phyloP scores from a whole-genome alignment of 2,113 vertebrate species.

The Anarhynchus alexandrinus region DNA sequence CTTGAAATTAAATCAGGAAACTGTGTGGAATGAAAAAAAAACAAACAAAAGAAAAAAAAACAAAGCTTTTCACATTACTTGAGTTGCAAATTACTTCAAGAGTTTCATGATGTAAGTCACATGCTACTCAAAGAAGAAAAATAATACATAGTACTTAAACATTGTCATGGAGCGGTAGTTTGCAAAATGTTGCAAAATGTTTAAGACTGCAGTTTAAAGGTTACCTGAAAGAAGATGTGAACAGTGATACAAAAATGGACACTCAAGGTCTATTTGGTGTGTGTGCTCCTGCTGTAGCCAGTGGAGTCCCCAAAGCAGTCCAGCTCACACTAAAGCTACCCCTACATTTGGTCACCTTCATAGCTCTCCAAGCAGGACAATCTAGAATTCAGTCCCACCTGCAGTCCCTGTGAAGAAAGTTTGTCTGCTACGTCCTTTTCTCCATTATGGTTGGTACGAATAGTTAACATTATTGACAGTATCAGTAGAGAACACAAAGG shows the following conservation, averaged over 20 bases:
- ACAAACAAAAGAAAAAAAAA: too few relatives aligned
- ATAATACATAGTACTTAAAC: neutral
- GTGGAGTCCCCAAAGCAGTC: neutral
- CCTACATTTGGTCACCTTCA: neutral
- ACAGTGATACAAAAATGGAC: neutral
- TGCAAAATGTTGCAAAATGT: neutral
- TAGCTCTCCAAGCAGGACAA: neutral
- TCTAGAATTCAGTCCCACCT: neutral
- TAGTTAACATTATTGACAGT: neutral
- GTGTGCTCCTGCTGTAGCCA: neutral
- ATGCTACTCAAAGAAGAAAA: neutral
- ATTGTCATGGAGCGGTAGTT: neutral
- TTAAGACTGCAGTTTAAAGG: neutral
- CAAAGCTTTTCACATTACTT: neutral
- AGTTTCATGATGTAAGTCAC: neutral
- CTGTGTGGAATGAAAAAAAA: neutral
- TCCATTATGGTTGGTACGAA: neutral
- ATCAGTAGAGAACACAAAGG: neutral
- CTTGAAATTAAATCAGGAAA: neutral
- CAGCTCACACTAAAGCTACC: neutral
- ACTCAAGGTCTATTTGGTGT: neutral
- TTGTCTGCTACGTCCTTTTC: neutral
- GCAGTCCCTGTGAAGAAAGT: neutral
- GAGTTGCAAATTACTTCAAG: neutral
- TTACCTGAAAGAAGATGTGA: neutral